Evolutionary conservation across 92 coral and sea anemone species (phyloP).

Genomic region (Blastomussa wellsi): DNA sequence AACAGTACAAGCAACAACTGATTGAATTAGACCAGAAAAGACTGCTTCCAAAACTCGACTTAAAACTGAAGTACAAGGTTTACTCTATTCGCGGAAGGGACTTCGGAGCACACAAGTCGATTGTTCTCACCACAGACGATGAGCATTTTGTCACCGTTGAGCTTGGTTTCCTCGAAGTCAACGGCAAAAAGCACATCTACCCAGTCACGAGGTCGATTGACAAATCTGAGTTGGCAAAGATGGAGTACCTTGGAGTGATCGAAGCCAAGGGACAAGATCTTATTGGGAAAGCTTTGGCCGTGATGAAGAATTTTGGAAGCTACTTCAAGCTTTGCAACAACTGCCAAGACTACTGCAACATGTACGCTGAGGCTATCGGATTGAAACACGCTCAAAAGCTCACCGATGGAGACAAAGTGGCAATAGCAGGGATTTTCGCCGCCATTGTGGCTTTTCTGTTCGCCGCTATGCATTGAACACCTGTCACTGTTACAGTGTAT

Average conservation of each 20-base stretch:
- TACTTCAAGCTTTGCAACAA: conserved; percentile 70
- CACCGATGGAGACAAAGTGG: conserved; percentile 43
- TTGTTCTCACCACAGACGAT: conserved; percentile 59
- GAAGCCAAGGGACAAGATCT: conserved; percentile 25
- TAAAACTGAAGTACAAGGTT: conserved; percentile 37
- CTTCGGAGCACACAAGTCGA: conserved; percentile 61
- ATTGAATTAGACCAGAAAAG: conserved; percentile 5
- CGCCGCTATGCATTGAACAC: background rate
- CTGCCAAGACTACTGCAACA: conserved; percentile 67
- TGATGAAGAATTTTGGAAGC: conserved; percentile 53
- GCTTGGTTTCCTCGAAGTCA: conserved; percentile 44
- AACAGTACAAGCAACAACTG: conserved; percentile 37
- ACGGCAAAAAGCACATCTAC: conserved; percentile 40
- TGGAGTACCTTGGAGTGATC: conserved; percentile 47
- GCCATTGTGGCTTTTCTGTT: conserved; percentile 14
- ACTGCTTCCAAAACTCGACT: conserved; percentile 38
- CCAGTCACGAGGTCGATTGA: conserved; percentile 41
- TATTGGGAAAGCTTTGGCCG: conserved; percentile 48
- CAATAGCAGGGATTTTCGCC: conserved; percentile 15
- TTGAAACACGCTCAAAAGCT: conserved; percentile 39
- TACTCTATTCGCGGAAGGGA: conserved; percentile 51
- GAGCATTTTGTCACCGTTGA: conserved; percentile 56
- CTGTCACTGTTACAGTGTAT: too few species aligned
- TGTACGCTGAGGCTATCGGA: conserved; percentile 58
- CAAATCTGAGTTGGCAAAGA: conserved; percentile 7